Conservation (phyloP, 2,113 vertebrate species). For the Ochotona curzoniae region DNA sequence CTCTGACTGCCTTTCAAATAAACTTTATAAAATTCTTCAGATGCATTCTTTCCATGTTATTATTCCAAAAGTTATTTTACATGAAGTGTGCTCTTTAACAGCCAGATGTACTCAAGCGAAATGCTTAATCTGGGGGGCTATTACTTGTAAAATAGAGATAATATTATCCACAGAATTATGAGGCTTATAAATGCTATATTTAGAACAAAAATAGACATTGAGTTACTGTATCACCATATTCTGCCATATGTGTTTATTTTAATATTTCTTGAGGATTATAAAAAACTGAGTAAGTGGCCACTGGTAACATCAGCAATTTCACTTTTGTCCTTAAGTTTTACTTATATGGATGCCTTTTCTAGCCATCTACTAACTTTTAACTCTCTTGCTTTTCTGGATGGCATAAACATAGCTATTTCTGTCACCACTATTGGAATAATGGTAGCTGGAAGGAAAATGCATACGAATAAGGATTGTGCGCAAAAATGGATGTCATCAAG, state of each 20-base stretch:
- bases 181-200: constrained; percentile 7
- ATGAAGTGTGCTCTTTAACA: background rate
- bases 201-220: background rate
- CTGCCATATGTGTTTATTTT: background rate
- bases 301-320: background rate
- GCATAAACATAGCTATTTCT: constrained; percentile 26
- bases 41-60: background rate
- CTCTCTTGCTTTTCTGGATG: background rate
- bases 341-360: background rate
- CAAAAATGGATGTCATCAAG: background rate
- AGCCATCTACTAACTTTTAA: background rate
- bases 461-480: background rate
- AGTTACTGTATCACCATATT: background rate
- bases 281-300: background rate
- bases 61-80: background rate
- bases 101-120: constrained; percentile 2
- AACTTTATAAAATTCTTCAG: too few species aligned
- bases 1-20: too few species aligned
- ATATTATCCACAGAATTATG: constrained; percentile 31
- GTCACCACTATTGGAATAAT: background rate
- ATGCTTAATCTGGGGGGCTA: background rate
- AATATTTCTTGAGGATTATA: background rate
- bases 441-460: background rate
- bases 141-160: constrained; percentile 1
- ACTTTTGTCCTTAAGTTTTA: background rate